Evolutionary conservation across 2,888 invertebrate species (phyloP).

Genomic region (Pyralis farinalis): DNA sequence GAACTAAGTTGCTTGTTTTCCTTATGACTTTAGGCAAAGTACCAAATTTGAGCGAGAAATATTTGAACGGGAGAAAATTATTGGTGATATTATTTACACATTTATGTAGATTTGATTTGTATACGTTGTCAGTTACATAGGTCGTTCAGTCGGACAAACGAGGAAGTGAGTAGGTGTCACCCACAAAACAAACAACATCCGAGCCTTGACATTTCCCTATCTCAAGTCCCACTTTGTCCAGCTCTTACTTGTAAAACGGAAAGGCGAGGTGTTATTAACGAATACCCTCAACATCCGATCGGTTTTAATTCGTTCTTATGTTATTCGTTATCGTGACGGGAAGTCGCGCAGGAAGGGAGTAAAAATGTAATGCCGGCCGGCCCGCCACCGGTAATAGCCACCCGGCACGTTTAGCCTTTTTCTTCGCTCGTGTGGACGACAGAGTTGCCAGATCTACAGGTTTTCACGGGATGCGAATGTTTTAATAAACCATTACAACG

Average conservation of each 20-base stretch:
- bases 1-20: too few relatives aligned
- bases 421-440: background rate
- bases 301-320: conserved; percentile 44
- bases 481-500: too few relatives aligned
- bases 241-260: conserved; percentile 31
- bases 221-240: conserved; percentile 7
- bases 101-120: too few relatives aligned
- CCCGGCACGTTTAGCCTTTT: conserved; percentile 3
- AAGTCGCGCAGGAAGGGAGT: conserved; percentile 49
- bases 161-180: too few relatives aligned
- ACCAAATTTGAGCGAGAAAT: too few relatives aligned
- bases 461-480: background rate
- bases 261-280: conserved; percentile 42
- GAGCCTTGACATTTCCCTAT: background rate
- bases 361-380: conserved; percentile 48
- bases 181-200: background rate
- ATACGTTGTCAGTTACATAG: too few relatives aligned
- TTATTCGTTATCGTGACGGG: conserved; percentile 54
- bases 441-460: background rate
- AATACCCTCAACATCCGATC: conserved; percentile 47
- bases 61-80: too few relatives aligned
- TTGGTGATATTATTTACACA: too few relatives aligned
- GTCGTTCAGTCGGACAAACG: too few relatives aligned
- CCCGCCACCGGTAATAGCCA: conserved; percentile 33
- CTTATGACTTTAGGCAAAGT: too few relatives aligned